phyloP scores from a whole-genome alignment of 1,140 invertebrate species.

The Formica selysi region DNA sequence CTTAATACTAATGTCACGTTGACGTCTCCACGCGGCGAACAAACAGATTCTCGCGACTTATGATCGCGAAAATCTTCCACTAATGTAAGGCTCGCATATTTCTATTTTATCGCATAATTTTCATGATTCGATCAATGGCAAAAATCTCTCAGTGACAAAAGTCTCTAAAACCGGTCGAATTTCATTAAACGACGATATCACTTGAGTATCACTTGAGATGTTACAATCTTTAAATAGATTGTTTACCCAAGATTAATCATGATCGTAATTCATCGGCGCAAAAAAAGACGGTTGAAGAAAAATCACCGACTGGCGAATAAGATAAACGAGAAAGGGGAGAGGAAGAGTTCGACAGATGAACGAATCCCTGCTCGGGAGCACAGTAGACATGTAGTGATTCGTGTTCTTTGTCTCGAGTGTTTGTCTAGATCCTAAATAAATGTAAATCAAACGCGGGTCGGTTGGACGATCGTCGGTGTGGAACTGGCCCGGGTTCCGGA shows the following conservation, averaged over 20 bases:
- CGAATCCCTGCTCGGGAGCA: constrained; percentile 61
- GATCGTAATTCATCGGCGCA: neutral
- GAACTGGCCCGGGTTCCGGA: constrained; percentile 38
- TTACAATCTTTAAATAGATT: neutral
- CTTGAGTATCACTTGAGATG: neutral
- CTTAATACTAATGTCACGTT: constrained; percentile 78
- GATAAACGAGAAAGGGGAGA: constrained; percentile 40
- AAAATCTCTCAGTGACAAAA: neutral
- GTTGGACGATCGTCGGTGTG: constrained; percentile 70
- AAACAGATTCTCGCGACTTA: constrained; percentile 63
- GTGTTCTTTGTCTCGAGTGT: constrained; percentile 75
- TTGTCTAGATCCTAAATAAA: constrained; percentile 81
- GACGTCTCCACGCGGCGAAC: constrained; percentile 74
- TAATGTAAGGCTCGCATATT: neutral
- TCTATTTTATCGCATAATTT: neutral
- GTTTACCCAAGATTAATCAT: constrained; percentile 28
- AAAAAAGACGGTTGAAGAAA: neutral
- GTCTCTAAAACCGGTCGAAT: neutral
- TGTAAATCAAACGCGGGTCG: constrained; percentile 76
- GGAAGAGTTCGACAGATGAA: constrained; percentile 65
- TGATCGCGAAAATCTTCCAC: constrained; percentile 17
- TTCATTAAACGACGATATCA: neutral
- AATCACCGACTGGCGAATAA: neutral
- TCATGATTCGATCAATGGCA: neutral
- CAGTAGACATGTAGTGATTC: constrained; percentile 78